Conservation (phyloP, 2,888 invertebrate species). For the Andrena minutula region DNA sequence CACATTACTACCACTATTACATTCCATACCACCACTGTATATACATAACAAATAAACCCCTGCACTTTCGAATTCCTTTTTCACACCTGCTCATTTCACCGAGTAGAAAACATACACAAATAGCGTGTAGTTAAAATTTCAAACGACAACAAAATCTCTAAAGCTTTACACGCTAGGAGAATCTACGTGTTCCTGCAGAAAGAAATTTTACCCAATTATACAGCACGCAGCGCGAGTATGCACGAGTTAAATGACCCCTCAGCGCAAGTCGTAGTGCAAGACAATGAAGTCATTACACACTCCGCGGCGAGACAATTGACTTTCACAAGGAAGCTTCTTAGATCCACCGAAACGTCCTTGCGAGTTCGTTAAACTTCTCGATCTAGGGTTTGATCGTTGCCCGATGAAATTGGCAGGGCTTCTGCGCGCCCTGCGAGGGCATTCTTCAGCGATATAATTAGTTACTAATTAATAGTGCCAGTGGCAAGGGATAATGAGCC, state of each 20-base stretch:
- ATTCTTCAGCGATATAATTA: conserved; percentile 57
- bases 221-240: too few relatives aligned
- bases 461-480: conserved; percentile 68
- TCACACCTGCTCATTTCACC: too few relatives aligned
- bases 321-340: conserved; percentile 43
- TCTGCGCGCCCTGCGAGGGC: conserved; percentile 45
- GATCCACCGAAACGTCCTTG: conserved; percentile 27
- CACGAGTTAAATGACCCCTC: conserved; percentile 23
- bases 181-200: too few relatives aligned
- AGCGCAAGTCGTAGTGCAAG: background rate
- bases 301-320: conserved; percentile 19
- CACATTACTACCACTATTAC: too few relatives aligned
- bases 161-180: too few relatives aligned
- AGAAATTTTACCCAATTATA: too few relatives aligned
- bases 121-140: too few relatives aligned
- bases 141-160: too few relatives aligned
- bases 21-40: too few relatives aligned
- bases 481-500: conserved; percentile 45
- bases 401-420: conserved; percentile 56
- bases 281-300: conserved; percentile 42
- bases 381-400: conserved; percentile 18
- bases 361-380: conserved; percentile 54
- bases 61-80: too few relatives aligned
- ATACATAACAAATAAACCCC: too few relatives aligned
- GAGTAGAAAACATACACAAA: too few relatives aligned